phyloP scores from a whole-genome alignment of 2,113 vertebrate genomes.

The Tupaia tana region DNA sequence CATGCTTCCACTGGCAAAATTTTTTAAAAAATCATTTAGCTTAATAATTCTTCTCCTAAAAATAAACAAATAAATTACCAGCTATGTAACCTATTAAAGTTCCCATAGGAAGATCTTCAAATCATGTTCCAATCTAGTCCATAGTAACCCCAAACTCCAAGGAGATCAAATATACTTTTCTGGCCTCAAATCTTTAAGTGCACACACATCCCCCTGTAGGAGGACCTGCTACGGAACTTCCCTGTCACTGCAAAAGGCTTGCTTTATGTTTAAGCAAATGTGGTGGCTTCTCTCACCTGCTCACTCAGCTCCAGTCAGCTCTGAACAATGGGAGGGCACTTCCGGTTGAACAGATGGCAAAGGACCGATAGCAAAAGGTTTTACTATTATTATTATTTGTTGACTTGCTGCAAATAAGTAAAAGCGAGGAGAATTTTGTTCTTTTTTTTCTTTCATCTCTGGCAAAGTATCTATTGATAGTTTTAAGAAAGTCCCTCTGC shows the following conservation, averaged over 20 bases:
- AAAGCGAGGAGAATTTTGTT: not conserved
- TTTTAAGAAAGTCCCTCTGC: not conserved
- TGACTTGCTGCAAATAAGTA: not conserved
- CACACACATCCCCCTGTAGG: not conserved
- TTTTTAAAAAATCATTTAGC: not conserved
- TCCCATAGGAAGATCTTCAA: not conserved
- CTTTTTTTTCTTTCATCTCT: not conserved
- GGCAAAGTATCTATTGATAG: not conserved
- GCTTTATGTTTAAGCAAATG: not conserved
- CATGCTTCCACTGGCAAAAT: too few relatives aligned
- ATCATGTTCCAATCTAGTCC: not conserved
- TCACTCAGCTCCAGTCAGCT: not conserved
- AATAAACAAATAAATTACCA: not conserved
- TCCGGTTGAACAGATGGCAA: not conserved
- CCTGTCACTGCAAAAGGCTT: not conserved
- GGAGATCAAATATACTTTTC: not conserved
- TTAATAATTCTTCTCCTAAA: not conserved
- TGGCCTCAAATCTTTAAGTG: not conserved
- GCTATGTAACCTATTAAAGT: not conserved
- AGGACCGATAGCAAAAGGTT: not conserved
- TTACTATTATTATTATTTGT: not conserved
- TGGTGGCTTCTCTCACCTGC: not conserved
- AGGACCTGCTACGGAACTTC: not conserved
- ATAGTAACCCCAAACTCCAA: not conserved
- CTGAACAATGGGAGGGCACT: not conserved